Evolutionary conservation across 2,113 vertebrate species (phyloP), one percentile per base, ranked within the genome.

Genomic region (Cariama cristata): DNA sequence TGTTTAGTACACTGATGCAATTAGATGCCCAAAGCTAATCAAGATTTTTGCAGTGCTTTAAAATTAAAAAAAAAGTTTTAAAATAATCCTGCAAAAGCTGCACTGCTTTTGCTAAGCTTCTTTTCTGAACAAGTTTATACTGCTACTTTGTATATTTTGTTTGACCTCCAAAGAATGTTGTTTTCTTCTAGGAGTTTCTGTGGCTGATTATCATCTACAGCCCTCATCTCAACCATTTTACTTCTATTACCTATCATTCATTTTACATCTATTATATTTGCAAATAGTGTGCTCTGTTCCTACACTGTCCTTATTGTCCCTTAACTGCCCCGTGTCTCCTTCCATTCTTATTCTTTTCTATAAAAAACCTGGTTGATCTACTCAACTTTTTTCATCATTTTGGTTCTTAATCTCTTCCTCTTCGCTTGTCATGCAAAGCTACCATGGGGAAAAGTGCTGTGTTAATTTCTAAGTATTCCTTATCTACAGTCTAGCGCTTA

Each of bases 21-120:
- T 85, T 87, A 94, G 47, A 89, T 68, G 40, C 30, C 64, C 53
- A 93, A 94, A 95, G 52, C 21, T 93, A 81, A 94, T 87, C 16
- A 95, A 85, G 73, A 60, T 64, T 89, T 86, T 93, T 94, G 15
- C 52, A 79, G 47, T 44, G 45, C 23, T 93, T 93, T 84, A 77
- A 82, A 85, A 88, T 44, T 17, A 53, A 84, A 86, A 12, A 53
- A 84, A 86, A 12, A 40, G 17, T 89, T 95, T 82, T n/a, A n/a
- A 94, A 95, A 79, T 68, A 89, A 91, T 52, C 44, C 35, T 79
- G 58, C 33, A 59, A 67, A 91, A 75, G 4, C n/a, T 79, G 32
- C 9, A 8, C 16, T 86, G 26, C 6, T 81, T 93, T 87, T 64
- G 12, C 33, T 85, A 40, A 81, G 33, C 28, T 89, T 21, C 22